phyloP scores from a whole-genome alignment of 2,797 vertebrate genomes.

The Mustela erminea region DNA sequence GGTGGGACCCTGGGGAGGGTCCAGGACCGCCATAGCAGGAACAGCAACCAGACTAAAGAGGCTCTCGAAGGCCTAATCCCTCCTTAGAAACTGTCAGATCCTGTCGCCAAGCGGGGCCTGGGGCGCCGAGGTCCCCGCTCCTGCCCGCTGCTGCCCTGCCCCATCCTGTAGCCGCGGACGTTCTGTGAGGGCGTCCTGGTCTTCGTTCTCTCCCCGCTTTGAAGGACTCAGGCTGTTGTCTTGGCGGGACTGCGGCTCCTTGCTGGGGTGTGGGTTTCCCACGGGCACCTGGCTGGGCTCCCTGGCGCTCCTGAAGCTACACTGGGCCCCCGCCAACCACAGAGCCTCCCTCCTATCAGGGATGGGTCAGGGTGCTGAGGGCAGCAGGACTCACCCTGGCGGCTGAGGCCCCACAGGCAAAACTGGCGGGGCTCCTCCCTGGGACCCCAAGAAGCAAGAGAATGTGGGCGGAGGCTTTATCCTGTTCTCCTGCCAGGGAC shows the following conservation, averaged over 20 bases:
- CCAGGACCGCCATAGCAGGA: fast-evolving
- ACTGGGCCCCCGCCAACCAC: fast-evolving
- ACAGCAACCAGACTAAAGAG: fast-evolving
- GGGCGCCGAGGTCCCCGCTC: fast-evolving
- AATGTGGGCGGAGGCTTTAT: fast-evolving
- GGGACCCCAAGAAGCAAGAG: neutral
- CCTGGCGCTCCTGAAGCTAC: fast-evolving
- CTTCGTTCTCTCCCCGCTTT: fast-evolving
- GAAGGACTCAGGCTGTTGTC: neutral
- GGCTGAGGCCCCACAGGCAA: neutral
- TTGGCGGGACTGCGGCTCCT: fast-evolving
- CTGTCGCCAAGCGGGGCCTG: fast-evolving
- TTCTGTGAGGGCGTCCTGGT: fast-evolving
- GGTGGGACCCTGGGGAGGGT: neutral
- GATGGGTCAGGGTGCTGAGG: neutral
- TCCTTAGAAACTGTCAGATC: fast-evolving
- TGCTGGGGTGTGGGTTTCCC: fast-evolving
- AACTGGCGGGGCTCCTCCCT: neutral
- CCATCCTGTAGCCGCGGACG: fast-evolving
- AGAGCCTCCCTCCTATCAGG: neutral
- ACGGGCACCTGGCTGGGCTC: fast-evolving
- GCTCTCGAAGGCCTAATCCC: neutral
- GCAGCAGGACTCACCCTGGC: neutral
- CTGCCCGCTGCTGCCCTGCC: neutral
- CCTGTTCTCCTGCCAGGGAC: neutral